Conservation (phyloP, 1,140 invertebrate genomes). For the Meloidogyne exigua region DNA sequence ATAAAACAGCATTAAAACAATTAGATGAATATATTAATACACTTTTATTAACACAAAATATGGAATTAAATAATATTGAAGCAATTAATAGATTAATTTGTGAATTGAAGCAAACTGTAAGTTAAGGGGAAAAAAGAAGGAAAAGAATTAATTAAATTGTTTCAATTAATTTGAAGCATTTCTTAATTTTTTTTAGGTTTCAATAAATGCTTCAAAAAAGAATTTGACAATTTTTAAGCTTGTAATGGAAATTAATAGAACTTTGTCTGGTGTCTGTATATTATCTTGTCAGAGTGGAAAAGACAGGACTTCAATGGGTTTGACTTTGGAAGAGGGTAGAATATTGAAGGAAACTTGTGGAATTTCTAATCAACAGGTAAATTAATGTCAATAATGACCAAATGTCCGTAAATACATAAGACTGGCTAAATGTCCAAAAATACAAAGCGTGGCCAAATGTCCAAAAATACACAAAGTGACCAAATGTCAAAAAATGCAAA, state of each 20-base stretch:
- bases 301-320: constrained; percentile 60
- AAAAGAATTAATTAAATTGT: background rate
- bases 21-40: constrained; percentile 18
- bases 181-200: constrained; percentile 32
- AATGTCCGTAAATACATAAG: too few species aligned
- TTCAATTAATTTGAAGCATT: too few species aligned
- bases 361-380: constrained; percentile 52
- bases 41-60: background rate
- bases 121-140: background rate
- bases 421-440: too few species aligned
- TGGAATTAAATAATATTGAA: constrained; percentile 10
- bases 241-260: constrained; percentile 49
- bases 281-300: constrained; percentile 60
- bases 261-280: constrained; percentile 42
- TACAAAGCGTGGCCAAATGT: too few species aligned
- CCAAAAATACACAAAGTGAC: too few species aligned
- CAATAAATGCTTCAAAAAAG: constrained; percentile 53
- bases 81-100: constrained; percentile 29
- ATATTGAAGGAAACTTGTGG: constrained; percentile 55
- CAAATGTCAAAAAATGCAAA: too few species aligned
- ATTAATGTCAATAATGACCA: too few species aligned
- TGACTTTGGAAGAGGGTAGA: constrained; percentile 59
- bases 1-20: constrained; percentile 37
- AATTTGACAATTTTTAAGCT: constrained; percentile 52
- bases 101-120: constrained; percentile 43